These are phyloP conservation scores for Threskiornis aethiopicus DNA, from an alignment of 2,797 vertebrate genomes.

Conservation along the genomic window DNA sequence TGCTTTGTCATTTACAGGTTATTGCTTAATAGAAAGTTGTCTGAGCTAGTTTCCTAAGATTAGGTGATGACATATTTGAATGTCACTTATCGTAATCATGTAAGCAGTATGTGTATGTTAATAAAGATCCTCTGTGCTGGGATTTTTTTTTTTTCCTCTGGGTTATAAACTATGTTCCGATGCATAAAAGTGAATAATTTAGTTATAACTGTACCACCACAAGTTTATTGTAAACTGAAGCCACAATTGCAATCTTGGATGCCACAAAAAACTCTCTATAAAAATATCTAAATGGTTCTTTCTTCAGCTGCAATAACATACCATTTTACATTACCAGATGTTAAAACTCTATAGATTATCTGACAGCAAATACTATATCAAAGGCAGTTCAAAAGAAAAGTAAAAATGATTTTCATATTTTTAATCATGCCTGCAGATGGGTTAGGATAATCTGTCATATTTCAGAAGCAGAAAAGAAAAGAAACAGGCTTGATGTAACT, in stretches of 20 bases:
- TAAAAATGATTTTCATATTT: slow-evolving; percentile 61
- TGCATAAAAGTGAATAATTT: slow-evolving; percentile 40
- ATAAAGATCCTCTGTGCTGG: slow-evolving; percentile 10
- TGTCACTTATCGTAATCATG: background rate
- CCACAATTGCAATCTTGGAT: slow-evolving; percentile 38
- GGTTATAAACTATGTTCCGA: background rate
- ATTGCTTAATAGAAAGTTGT: slow-evolving; percentile 42
- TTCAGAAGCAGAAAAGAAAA: slow-evolving; percentile 46
- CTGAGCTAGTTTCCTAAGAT: slow-evolving; percentile 13
- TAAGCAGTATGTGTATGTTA: background rate
- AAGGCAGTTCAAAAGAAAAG: slow-evolving; percentile 56
- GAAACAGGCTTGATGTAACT: slow-evolving; percentile 28
- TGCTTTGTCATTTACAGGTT: slow-evolving; percentile 37
- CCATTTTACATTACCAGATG: slow-evolving; percentile 55
- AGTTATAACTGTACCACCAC: slow-evolving; percentile 11
- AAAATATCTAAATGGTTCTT: slow-evolving; percentile 30
- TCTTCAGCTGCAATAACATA: slow-evolving; percentile 38
- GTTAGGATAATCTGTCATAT: slow-evolving; percentile 41
- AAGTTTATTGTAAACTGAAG: slow-evolving; percentile 49
- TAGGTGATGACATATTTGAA: slow-evolving; percentile 24
- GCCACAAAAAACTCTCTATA: background rate
- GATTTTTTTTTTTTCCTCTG: background rate
- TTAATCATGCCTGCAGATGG: slow-evolving; percentile 32
- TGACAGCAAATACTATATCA: slow-evolving; percentile 44
- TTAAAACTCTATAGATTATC: slow-evolving; percentile 44